phyloP scores from a whole-genome alignment of 2,113 vertebrate genomes.

The Labrus mixtus region DNA sequence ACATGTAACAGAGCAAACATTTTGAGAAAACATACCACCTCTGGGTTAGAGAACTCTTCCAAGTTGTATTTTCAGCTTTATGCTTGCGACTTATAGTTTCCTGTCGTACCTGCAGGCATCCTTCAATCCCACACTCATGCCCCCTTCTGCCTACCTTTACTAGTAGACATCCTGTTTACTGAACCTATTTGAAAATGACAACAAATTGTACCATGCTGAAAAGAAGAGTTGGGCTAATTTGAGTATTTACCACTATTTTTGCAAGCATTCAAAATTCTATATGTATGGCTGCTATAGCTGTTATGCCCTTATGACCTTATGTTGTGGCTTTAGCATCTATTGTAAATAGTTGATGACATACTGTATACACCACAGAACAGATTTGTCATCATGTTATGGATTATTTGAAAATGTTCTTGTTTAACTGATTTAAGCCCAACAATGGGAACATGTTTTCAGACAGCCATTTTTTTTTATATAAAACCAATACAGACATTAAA shows the following conservation, averaged over 20 bases:
- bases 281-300: no score
- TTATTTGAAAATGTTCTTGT: neutral
- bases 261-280: neutral
- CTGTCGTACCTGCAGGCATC: neutral
- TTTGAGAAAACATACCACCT: neutral
- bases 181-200: neutral
- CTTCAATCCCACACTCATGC: neutral
- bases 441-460: neutral
- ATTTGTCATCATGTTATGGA: neutral
- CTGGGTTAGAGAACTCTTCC: neutral
- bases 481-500: no score
- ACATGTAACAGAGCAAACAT: neutral
- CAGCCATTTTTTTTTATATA: no score
- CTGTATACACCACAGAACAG: slow-evolving; percentile 9
- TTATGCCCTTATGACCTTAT: neutral
- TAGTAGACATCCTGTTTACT: neutral
- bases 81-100: neutral
- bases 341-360: slow-evolving; percentile 10
- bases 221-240: neutral
- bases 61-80: neutral
- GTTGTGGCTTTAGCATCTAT: neutral
- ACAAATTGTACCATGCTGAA: neutral
- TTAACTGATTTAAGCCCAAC: neutral
- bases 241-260: neutral
- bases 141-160: neutral